Percentiles rank a stretch among this genome's conserved stretches.
Conservation (phyloP, 2,888 invertebrate genomes). For the Cryptophagus acutangulus region DNA sequence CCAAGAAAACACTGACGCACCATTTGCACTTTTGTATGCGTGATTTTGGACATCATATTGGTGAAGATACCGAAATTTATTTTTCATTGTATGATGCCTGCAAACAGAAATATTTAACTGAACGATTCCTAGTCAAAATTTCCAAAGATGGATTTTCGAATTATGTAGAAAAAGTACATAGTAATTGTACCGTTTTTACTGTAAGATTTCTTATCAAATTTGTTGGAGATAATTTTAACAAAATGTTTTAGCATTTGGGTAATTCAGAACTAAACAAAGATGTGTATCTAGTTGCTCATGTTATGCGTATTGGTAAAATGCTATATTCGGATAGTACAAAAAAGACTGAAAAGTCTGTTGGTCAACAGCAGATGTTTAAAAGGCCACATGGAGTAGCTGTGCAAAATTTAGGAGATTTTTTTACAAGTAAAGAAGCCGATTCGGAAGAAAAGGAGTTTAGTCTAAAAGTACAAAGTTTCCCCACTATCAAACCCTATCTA, state of each 20-base stretch:
- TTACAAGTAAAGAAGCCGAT: slow-evolving; percentile 53
- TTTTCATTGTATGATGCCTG: slow-evolving; percentile 81
- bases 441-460: slow-evolving; percentile 74
- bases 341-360: slow-evolving; percentile 46
- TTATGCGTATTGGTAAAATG: slow-evolving; percentile 85
- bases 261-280: slow-evolving; percentile 80
- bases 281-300: slow-evolving; percentile 83
- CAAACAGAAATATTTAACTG: slow-evolving; percentile 75
- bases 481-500: neutral
- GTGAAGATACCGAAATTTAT: slow-evolving; percentile 85
- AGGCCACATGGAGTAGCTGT: slow-evolving; percentile 87
- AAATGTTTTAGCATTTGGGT: slow-evolving; percentile 64
- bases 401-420: slow-evolving; percentile 65
- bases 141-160: slow-evolving; percentile 87
- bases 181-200: slow-evolving; percentile 85
- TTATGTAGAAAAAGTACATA: slow-evolving; percentile 80
- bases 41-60: slow-evolving; percentile 82
- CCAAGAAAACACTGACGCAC: slow-evolving; percentile 60
- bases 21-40: slow-evolving; percentile 84
- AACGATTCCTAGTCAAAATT: slow-evolving; percentile 83
- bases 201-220: too few relatives aligned
- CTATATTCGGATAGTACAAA: slow-evolving; percentile 57
- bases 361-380: slow-evolving; percentile 53
- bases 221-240: neutral
- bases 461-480: slow-evolving; percentile 56